phyloP scores from a whole-genome alignment of 1,140 invertebrate species.

The Ceratina japonica region DNA sequence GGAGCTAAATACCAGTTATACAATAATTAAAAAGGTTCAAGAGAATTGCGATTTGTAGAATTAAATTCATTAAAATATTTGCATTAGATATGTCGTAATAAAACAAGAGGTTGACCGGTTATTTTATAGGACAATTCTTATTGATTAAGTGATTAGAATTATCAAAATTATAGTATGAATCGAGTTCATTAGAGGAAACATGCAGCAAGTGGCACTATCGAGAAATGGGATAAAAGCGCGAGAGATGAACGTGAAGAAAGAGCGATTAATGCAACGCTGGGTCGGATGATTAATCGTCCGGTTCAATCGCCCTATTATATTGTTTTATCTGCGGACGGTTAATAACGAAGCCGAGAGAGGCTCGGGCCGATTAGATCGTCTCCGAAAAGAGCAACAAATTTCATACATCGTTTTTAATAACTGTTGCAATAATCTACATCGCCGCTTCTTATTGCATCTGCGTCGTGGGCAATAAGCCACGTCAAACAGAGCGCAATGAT shows the following conservation, averaged over 20 bases:
- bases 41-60: too few relatives aligned
- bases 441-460: slow-evolving; percentile 51
- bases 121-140: too few relatives aligned
- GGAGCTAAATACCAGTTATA: too few relatives aligned
- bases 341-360: background rate
- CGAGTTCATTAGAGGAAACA: too few relatives aligned
- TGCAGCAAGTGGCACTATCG: too few relatives aligned
- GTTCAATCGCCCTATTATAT: slow-evolving; percentile 1
- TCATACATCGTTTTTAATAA: slow-evolving; percentile 50
- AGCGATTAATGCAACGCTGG: background rate
- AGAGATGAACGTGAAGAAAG: background rate
- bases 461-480: slow-evolving; percentile 58
- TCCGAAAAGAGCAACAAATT: slow-evolving; percentile 12
- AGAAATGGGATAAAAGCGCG: background rate
- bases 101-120: too few relatives aligned
- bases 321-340: background rate
- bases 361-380: background rate
- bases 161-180: too few relatives aligned
- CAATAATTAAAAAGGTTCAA: too few relatives aligned
- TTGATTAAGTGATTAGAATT: too few relatives aligned
- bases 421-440: slow-evolving; percentile 37
- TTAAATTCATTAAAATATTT: too few relatives aligned
- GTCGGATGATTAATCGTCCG: background rate
- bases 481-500: slow-evolving; percentile 65
- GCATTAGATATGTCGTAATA: too few relatives aligned